Conservation (phyloP, 2,888 invertebrate species). For the Cryptocephalus moraei region DNA sequence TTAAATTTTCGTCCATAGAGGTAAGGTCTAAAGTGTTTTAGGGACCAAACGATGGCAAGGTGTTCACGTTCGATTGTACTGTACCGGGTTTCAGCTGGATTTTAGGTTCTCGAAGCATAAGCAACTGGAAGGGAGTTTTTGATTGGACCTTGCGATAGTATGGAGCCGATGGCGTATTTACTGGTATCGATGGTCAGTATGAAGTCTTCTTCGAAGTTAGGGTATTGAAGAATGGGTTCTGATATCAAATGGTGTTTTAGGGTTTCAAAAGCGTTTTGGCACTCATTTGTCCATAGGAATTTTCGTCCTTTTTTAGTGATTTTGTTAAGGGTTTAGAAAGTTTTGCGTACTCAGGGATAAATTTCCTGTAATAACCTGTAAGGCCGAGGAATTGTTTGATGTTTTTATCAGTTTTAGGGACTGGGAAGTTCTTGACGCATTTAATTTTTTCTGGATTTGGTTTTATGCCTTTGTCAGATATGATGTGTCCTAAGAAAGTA, state of each 20-base stretch:
- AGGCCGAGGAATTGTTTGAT: no score
- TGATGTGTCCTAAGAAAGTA: neutral
- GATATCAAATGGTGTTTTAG: neutral
- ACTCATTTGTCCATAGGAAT: no score
- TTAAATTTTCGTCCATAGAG: neutral
- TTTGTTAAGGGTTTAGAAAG: no score
- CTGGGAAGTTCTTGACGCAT: neutral
- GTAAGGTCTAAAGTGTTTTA: neutral
- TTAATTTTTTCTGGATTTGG: constrained; percentile 1
- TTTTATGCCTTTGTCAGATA: neutral
- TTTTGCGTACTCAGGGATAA: no score
- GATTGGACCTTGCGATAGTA: neutral
- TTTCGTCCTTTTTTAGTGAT: no score
- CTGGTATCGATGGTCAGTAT: neutral
- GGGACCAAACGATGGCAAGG: neutral
- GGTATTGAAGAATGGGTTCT: neutral
- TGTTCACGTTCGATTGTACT: neutral
- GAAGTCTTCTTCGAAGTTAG: neutral
- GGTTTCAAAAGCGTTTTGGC: neutral
- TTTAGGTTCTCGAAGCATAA: neutral
- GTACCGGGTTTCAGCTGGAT: neutral
- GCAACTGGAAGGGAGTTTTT: neutral
- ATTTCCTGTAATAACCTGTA: no score
- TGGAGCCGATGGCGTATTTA: neutral
- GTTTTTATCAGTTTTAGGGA: no score